These are phyloP conservation scores for Drosophila affinis DNA, from an alignment of 2,888 invertebrate species.

Conservation along the genomic window DNA sequence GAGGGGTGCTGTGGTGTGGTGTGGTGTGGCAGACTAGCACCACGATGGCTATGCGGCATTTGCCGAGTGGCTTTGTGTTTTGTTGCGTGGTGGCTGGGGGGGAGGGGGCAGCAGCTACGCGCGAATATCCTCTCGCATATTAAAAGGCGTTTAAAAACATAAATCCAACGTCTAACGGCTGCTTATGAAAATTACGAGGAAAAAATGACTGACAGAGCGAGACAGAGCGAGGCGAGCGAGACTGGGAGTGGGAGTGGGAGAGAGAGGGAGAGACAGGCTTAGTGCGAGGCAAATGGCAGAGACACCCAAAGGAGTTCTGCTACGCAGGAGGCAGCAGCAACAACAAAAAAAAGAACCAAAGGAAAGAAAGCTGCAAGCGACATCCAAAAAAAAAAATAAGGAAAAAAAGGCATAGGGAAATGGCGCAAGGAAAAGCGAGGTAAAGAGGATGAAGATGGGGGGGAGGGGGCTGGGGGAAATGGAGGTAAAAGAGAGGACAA, in stretches of 20 bases:
- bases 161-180: conserved; percentile 81
- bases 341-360: conserved; percentile 9
- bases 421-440: conserved; percentile 17
- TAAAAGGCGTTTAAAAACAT: conserved; percentile 82
- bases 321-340: conserved; percentile 54
- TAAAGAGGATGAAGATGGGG: conserved; percentile 8
- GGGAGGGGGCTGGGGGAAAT: background rate
- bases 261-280: conserved; percentile 16
- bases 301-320: conserved; percentile 76
- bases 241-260: background rate
- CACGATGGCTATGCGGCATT: conserved; percentile 66
- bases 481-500: conserved; percentile 64
- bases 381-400: conserved; percentile 68
- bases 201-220: conserved; percentile 69
- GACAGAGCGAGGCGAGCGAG: conserved; percentile 15
- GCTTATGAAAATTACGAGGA: conserved; percentile 81
- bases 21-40: conserved; percentile 20
- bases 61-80: conserved; percentile 75
- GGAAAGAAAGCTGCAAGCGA: conserved; percentile 68
- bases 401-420: conserved; percentile 12
- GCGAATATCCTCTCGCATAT: conserved; percentile 77
- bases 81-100: conserved; percentile 1
- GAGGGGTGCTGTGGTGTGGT: background rate
- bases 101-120: conserved; percentile 41
- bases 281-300: conserved; percentile 54